Conservation (phyloP, 1,140 invertebrate species). For the Drosophila lini region DNA sequence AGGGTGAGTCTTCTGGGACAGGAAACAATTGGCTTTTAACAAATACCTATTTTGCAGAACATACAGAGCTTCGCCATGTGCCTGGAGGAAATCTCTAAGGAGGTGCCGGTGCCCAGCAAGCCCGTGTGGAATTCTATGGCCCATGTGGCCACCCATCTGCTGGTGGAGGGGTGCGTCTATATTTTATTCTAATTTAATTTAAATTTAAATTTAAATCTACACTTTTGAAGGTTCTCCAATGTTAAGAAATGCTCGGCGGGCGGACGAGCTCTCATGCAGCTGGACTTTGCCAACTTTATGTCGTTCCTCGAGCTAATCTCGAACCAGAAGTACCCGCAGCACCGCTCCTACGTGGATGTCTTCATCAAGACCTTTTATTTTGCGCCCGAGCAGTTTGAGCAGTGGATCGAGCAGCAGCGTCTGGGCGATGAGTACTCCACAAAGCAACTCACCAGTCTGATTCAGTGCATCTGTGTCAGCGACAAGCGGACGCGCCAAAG, state of each 20-base stretch:
- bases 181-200: not conserved
- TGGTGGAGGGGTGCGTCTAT: slow-evolving; percentile 94
- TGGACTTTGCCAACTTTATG: slow-evolving; percentile 98
- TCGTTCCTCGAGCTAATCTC: slow-evolving; percentile 95
- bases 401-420: slow-evolving; percentile 94
- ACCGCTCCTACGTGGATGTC: slow-evolving; percentile 95
- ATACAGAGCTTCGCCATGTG: slow-evolving; percentile 91
- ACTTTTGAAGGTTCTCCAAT: slow-evolving; percentile 90
- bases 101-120: slow-evolving; percentile 89
- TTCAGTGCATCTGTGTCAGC: slow-evolving; percentile 94
- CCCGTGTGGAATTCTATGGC: slow-evolving; percentile 95
- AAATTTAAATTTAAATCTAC: too few species aligned
- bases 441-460: slow-evolving; percentile 93
- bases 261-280: slow-evolving; percentile 97
- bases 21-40: not conserved
- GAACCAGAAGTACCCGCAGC: slow-evolving; percentile 92
- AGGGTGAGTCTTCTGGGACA: slow-evolving; percentile 78
- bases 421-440: slow-evolving; percentile 90
- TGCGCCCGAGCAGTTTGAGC: slow-evolving; percentile 93
- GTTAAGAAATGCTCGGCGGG: slow-evolving; percentile 98
- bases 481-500: slow-evolving; percentile 94
- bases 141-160: slow-evolving; percentile 91
- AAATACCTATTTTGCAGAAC: slow-evolving; percentile 86
- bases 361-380: slow-evolving; percentile 99
- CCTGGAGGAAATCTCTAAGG: slow-evolving; percentile 88